These are phyloP conservation scores for Drosophila asahinai DNA, from an alignment of 1,140 invertebrate genomes.

Conservation along the genomic window DNA sequence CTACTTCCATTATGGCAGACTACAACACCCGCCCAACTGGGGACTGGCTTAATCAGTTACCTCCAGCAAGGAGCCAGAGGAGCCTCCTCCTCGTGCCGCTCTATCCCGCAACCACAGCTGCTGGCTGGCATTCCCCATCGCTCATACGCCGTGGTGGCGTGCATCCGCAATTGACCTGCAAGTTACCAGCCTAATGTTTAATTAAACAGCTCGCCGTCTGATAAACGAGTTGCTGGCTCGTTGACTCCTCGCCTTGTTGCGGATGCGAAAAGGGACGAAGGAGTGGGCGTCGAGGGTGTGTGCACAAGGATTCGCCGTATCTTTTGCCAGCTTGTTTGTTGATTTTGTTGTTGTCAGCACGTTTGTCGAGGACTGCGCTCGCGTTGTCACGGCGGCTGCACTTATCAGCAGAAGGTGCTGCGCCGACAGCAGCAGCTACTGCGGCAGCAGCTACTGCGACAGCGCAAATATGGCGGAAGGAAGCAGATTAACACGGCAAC, in stretches of 20 bases:
- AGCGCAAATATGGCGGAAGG: slow-evolving; percentile 71
- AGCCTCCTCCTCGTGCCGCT: too few relatives aligned
- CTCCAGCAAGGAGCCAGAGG: not conserved
- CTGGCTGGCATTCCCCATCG: slow-evolving; percentile 20
- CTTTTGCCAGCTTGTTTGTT: slow-evolving; percentile 48
- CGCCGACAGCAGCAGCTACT: slow-evolving; percentile 22
- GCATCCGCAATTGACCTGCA: slow-evolving; percentile 33
- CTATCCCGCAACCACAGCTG: slow-evolving; percentile 2
- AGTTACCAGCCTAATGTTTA: slow-evolving; percentile 53
- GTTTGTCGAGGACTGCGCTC: slow-evolving; percentile 33
- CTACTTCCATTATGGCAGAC: too few relatives aligned
- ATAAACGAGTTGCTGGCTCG: slow-evolving; percentile 48
- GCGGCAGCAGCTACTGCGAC: slow-evolving; percentile 26
- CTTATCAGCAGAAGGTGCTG: slow-evolving; percentile 52
- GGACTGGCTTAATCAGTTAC: slow-evolving; percentile 10
- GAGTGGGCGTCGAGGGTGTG: not conserved
- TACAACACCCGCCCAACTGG: too few relatives aligned
- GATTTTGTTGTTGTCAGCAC: slow-evolving; percentile 67
- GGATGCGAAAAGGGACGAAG: not conserved
- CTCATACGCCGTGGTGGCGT: slow-evolving; percentile 32
- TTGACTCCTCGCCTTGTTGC: slow-evolving; percentile 11
- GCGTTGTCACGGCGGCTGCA: slow-evolving; percentile 53
- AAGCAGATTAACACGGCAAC: slow-evolving; percentile 72
- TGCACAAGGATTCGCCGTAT: slow-evolving; percentile 11
- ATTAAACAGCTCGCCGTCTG: slow-evolving; percentile 54